These are phyloP conservation scores for Volucella bombylans DNA, from an alignment of 2,888 invertebrate species.

Conservation along the genomic window DNA sequence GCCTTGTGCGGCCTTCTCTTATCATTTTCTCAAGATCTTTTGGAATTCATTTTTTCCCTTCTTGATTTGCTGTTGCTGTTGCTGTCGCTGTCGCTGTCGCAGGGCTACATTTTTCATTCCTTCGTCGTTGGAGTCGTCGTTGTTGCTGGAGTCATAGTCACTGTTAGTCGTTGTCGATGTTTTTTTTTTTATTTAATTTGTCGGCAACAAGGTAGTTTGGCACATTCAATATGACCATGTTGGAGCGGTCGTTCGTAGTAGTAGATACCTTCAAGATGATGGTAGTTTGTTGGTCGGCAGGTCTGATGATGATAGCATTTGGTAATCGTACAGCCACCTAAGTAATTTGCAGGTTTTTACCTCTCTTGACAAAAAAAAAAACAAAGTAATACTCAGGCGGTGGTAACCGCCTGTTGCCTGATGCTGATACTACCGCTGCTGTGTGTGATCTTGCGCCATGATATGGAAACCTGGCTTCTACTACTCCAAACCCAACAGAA, in stretches of 20 bases:
- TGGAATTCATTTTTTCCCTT: slow-evolving; percentile 25
- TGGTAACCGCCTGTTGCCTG: slow-evolving; percentile 27
- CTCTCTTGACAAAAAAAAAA: background rate
- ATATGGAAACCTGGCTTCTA: slow-evolving; percentile 45
- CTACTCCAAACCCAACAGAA: slow-evolving; percentile 14
- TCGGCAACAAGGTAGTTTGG: slow-evolving; percentile 68
- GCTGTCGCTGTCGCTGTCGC: slow-evolving; percentile 60
- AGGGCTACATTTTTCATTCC: slow-evolving; percentile 72
- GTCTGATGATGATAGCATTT: slow-evolving; percentile 73
- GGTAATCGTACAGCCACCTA: slow-evolving; percentile 74
- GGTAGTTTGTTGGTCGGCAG: slow-evolving; percentile 71
- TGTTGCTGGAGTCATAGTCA: background rate
- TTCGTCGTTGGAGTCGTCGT: slow-evolving; percentile 38
- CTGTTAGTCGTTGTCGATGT: slow-evolving; percentile 9
- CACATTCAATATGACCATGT: slow-evolving; percentile 64
- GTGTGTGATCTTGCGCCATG: slow-evolving; percentile 66
- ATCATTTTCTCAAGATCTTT: slow-evolving; percentile 71
- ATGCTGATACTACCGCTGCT: slow-evolving; percentile 63
- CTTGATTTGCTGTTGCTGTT: slow-evolving; percentile 1
- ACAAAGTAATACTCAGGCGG: slow-evolving; percentile 11
- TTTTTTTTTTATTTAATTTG: slow-evolving; percentile 12
- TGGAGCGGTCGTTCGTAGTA: slow-evolving; percentile 37
- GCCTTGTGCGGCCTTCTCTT: slow-evolving; percentile 72
- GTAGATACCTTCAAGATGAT: slow-evolving; percentile 50
- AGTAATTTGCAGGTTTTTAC: slow-evolving; percentile 72